Evolutionary conservation across 2,113 vertebrate species (phyloP), one percentile per base, ranked within the genome.

Genomic region (Mus musculus): DNA sequence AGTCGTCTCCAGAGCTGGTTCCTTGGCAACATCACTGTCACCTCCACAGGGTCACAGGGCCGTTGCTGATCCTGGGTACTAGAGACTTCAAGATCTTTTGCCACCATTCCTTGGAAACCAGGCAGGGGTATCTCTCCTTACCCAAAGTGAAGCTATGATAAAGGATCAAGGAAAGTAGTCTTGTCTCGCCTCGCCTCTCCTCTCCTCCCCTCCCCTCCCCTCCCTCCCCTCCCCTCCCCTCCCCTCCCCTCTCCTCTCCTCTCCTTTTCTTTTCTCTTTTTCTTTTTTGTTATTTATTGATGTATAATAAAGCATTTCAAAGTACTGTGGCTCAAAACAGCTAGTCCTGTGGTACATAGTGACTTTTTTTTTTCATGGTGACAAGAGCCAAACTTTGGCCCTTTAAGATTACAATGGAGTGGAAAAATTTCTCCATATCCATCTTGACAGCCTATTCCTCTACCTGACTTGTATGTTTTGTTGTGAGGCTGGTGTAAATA

Each of bases 301-400:
- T 65, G 1, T 78, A 33, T 85, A 88, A 88, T 11, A 63, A 82
- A 54, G 75, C 16, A 56, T 22, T 52, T 81, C 36, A 19, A 87
- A 88, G 76, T 17, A 12, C 7, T 90, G 36, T 89, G 54, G 54
- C n/a, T 82, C 93, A 42, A 86, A 91, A 84, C 33, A 94, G 56
- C 22, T 8, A 88, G 36, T 33, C 36, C 61, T 33, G 30, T 28
- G 20, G 9, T 71, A 3, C 3, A 26, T 71, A 28, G 59, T 36
- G 84, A 28, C 30, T 42, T 49, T 78, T 39, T 72, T 69, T 67
- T 36, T n/a, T 72, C n/a, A 36, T 30, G 14, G 72, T 22, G 49
- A 8, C 9, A 56, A 71, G 30, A 52, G n/a, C 52, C 2, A 52
- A 6, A n/a, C 28, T 12, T 0, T 69, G n/a, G 16, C 65, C 61